Evolutionary conservation across 2,888 invertebrate genomes (phyloP), one percentile per base, ranked within the genome.

Genomic region (Gymnocheta viridis): DNA sequence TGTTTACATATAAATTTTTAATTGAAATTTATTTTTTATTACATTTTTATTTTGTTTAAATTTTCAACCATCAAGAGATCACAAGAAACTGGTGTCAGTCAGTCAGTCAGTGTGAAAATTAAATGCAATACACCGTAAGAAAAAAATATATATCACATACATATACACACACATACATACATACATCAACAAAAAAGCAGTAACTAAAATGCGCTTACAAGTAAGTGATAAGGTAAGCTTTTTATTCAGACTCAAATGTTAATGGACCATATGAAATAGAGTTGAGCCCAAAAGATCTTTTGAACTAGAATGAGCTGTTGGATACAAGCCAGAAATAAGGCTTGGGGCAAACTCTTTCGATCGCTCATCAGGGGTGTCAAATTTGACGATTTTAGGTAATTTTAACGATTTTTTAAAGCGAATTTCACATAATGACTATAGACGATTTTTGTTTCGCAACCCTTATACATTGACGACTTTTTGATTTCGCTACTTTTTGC

Each of bases 21-120:
- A 38, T 62, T 62, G 12, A n/a, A 14, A 49, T 62, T 49, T 12
- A 14, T 62, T 49, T 44, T 64, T 38, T 66, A 19, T 29, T 22
- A 12, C 24, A 54, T 24, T 44, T 19, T 7, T 35, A 56, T 64
- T 47, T 60, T n/a, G 56, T 58, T 73, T 69, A 27, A 82, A 64
- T 70, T 62, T 66, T 76, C 41, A 35, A 41, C 70, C 76, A 70
- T 47, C 70, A 56, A 76, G 69, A 73, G 69, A 69, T 73, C 82
- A 74, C 54, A 78, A 73, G 54, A 69, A 78, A 82, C 82, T 82
- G 67, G 69, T 69, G 73, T 51, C 72, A 66, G 56, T 24, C 67
- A 29, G 51, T 49, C 49, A 51, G 24, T 51, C 51, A 72, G 24
- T 24, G 44, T 35, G 29, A 24, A 54, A 7, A 41, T 14, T 47